These are phyloP conservation scores for Clinocottus analis DNA, from an alignment of 2,113 vertebrate genomes.

Conservation along the genomic window DNA sequence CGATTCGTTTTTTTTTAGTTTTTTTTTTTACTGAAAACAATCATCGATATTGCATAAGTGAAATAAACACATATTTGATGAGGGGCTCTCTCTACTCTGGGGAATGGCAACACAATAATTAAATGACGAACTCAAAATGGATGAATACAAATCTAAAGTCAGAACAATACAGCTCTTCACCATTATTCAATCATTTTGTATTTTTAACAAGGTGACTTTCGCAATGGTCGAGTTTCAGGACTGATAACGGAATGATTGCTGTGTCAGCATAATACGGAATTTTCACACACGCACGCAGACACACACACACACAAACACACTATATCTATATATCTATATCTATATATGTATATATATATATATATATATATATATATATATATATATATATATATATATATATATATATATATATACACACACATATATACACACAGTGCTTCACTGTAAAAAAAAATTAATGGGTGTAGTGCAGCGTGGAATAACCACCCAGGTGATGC, in stretches of 20 bases:
- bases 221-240: conserved; percentile 5
- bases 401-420: no score
- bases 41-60: conserved; percentile 5
- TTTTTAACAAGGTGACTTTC: conserved; percentile 44
- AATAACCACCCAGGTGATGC: conserved; percentile 33
- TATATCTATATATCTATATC: no score
- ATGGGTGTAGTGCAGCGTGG: not conserved
- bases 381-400: no score
- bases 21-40: conserved; percentile 13
- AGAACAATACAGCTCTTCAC: not conserved
- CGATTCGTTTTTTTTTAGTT: not conserved
- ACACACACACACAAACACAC: conserved; percentile 7
- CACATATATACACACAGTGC: conserved; percentile 3
- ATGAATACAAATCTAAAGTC: no score
- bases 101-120: conserved; percentile 28
- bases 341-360: no score
- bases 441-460: not conserved
- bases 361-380: no score
- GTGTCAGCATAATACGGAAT: conserved; percentile 34
- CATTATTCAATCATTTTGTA: conserved; percentile 16
- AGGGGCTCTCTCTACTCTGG: not conserved
- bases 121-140: conserved; percentile 38
- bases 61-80: not conserved
- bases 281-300: not conserved
- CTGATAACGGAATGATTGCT: conserved; percentile 38